Conservation (phyloP, 2,113 vertebrate species). For the Serinus canaria region DNA sequence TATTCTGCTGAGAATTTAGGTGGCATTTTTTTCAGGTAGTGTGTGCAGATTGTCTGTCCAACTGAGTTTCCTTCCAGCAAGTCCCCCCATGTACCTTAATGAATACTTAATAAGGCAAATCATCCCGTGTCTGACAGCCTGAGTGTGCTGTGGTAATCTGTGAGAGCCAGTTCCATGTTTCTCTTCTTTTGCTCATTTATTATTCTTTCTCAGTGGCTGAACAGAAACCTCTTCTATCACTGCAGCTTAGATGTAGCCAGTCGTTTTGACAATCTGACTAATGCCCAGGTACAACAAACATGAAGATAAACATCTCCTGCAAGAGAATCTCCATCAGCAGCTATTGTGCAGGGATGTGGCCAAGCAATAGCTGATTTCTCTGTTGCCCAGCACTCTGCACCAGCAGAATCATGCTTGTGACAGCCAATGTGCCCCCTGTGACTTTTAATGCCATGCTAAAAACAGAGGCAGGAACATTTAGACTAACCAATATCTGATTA, state of each 20-base stretch:
- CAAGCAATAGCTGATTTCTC: neutral
- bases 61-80: neutral
- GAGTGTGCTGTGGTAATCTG: neutral
- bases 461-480: neutral
- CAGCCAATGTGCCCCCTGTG: neutral
- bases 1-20: neutral
- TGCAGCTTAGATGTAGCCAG: neutral
- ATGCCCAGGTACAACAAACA: neutral
- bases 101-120: conserved; percentile 12
- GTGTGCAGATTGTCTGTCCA: neutral
- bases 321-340: neutral
- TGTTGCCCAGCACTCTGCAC: neutral
- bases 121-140: neutral
- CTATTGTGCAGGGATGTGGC: neutral
- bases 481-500: neutral
- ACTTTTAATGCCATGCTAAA: neutral
- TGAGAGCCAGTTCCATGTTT: neutral
- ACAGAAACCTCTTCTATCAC: neutral
- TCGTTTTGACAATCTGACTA: neutral
- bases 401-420: neutral
- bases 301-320: neutral
- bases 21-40: neutral
- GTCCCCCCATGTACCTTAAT: neutral
- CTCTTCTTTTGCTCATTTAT: neutral
- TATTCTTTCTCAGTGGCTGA: neutral